A percentile compares a stretch with the other conserved stretches of the same genome.
phyloP scores from a whole-genome alignment of 2,113 vertebrate species.

The Phalacrocorax aristotelis region DNA sequence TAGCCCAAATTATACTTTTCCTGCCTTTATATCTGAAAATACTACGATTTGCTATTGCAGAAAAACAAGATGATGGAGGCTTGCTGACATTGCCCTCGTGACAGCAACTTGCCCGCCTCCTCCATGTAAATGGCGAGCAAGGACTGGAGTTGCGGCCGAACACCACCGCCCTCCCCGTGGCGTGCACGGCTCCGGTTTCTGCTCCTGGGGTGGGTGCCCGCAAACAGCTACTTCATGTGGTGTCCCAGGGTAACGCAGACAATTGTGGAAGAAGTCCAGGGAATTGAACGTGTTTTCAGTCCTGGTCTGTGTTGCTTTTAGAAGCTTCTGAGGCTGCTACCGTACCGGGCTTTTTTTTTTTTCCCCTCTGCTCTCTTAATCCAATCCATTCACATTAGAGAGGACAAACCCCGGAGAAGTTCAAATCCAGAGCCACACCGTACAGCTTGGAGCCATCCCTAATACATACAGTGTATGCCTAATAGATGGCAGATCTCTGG shows the following conservation, averaged over 20 bases:
- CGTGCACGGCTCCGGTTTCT: fast-evolving
- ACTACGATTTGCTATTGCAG: fast-evolving
- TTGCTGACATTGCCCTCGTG: background rate
- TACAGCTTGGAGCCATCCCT: background rate
- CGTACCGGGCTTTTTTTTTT: background rate
- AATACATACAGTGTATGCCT: fast-evolving
- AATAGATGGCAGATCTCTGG: background rate
- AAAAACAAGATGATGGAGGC: background rate
- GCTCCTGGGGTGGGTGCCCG: background rate
- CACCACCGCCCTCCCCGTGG: fast-evolving
- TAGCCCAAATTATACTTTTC: background rate
- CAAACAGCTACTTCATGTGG: fast-evolving
- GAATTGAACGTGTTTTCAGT: fast-evolving
- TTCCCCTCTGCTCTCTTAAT: background rate
- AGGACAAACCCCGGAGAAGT: background rate
- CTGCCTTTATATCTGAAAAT: background rate
- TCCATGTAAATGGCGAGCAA: fast-evolving
- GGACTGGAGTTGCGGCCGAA: background rate
- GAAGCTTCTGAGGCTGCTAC: background rate
- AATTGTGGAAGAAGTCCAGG: background rate
- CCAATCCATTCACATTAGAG: background rate
- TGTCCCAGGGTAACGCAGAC: background rate
- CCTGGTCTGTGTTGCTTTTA: background rate
- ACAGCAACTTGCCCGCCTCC: background rate
- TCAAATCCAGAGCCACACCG: background rate